Conservation (phyloP, 2,797 vertebrate genomes). For the Catamblyrhynchus diadema region DNA sequence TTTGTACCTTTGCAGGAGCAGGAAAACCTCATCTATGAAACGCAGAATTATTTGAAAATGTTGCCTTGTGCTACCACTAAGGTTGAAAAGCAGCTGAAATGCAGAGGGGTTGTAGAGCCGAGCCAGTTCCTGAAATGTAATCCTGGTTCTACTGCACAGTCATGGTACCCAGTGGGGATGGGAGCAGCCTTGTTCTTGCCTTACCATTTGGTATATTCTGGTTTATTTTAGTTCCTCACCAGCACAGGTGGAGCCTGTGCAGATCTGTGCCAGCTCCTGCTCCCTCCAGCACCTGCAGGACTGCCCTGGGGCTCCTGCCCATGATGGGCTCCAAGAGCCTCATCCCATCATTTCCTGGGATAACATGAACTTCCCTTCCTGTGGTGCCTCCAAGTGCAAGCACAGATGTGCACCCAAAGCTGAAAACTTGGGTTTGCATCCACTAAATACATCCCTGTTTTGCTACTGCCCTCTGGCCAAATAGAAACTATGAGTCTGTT, state of each 20-base stretch:
- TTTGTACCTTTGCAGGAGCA: background rate
- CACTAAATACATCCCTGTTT: background rate
- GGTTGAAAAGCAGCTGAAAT: background rate
- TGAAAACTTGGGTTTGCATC: background rate
- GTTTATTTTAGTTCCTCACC: background rate
- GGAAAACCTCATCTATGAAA: background rate
- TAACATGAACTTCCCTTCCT: background rate
- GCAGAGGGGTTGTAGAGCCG: background rate
- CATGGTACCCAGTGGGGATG: background rate
- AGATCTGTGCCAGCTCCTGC: background rate
- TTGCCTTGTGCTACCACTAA: background rate
- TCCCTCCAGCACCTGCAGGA: background rate
- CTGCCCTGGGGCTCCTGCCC: background rate
- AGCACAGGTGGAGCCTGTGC: background rate
- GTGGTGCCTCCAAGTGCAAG: too few relatives aligned
- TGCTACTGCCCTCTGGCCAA: background rate
- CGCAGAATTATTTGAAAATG: background rate
- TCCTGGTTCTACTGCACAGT: background rate
- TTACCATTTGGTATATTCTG: background rate
- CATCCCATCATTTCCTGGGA: rapidly evolving
- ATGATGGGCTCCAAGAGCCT: rapidly evolving
- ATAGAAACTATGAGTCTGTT: rapidly evolving
- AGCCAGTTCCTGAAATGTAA: background rate
- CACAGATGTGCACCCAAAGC: rapidly evolving
- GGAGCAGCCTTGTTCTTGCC: background rate